Base-by-base conservation (phyloP, 35 echinoderm and acorn worm species). In the Acanthaster planci region DNA sequence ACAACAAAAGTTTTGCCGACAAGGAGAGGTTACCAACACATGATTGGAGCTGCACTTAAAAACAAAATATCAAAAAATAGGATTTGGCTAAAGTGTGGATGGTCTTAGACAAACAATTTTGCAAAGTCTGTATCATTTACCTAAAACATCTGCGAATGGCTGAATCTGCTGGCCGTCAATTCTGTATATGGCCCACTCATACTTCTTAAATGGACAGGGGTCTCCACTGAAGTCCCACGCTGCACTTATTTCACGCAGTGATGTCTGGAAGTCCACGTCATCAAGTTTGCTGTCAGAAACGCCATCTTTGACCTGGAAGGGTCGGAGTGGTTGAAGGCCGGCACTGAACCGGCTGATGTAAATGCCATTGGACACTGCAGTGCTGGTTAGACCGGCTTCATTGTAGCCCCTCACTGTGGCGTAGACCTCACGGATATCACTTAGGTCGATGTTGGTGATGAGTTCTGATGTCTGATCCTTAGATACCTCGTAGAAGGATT, bases 211-310 rank as follows among this genome's bases (percentile, higher is more conserved):
- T 89, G 87, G 87, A 72, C 87, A 89, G 16, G 87, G 79, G 5
- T 89, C 87, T 42, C 87, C 87, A 76, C 53, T 82, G 60, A 89
- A 89, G 36, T 89, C 78, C 87, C 87, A 89, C 12, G 58, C 39
- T 30, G 77, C 87, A 81, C 87, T 75, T 8, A 89, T 8, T 52
- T 81, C 34, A 7, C 47, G 7, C 38, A 52, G 40, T 26, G 55
- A 67, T 35, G 77, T 60, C 39, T 82, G 78, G 31, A 31, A 89
- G 31, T 89, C 87, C 36, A 54, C 67, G 78, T 38, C 37, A 29
- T 27, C 5, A 31, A 40, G 27, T 34, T 77, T 1, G 14, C 29
- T 64, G 18, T 57, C 44, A 18, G 67, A 21, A 30, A 77, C 39
- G 44, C 87, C 87, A 82, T 89, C 87, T n/a, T 47, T 38, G 18